A percentile compares a stretch with the other conserved stretches of the same genome.
phyloP scores from a whole-genome alignment of 1,140 invertebrate genomes.

The Nasonia giraulti region DNA sequence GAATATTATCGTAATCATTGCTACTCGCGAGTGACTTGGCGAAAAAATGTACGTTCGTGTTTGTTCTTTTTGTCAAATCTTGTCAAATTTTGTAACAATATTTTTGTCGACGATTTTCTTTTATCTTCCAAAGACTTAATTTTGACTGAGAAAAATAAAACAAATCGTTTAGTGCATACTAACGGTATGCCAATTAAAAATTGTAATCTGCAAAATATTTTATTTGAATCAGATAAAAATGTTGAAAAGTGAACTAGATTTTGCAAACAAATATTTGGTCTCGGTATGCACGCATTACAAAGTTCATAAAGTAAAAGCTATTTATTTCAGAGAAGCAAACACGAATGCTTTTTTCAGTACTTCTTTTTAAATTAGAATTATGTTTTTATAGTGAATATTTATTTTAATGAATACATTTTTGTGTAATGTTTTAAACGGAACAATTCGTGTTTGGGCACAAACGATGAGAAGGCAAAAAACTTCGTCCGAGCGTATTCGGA shows the following conservation, averaged over 20 bases:
- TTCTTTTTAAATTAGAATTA: slow-evolving; percentile 39
- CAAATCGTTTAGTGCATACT: not conserved
- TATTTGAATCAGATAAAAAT: not conserved
- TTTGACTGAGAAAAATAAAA: not conserved
- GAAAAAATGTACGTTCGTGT: slow-evolving; percentile 35
- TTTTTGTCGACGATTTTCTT: not conserved
- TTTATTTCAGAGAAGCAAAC: slow-evolving; percentile 10
- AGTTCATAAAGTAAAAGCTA: not conserved
- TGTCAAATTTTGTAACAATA: not conserved
- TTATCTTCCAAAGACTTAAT: not conserved
- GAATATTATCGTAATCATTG: slow-evolving; percentile 44
- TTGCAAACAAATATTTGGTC: not conserved
- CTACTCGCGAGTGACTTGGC: slow-evolving; percentile 3
- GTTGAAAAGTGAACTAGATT: not conserved
- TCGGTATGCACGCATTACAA: not conserved
- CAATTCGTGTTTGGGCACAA: slow-evolving; percentile 22
- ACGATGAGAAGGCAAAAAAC: slow-evolving; percentile 16
- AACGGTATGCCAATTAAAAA: not conserved
- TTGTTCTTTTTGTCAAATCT: slow-evolving; percentile 25
- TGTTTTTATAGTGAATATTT: slow-evolving; percentile 44
- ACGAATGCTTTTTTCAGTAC: slow-evolving; percentile 35
- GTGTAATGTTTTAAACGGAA: slow-evolving; percentile 39
- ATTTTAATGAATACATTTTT: slow-evolving; percentile 40
- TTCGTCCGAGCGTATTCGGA: slow-evolving; percentile 1
- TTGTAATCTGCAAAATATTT: not conserved